Evolutionary conservation across 2,113 vertebrate genomes (phyloP).

Genomic region (Muntiacus reevesi): DNA sequence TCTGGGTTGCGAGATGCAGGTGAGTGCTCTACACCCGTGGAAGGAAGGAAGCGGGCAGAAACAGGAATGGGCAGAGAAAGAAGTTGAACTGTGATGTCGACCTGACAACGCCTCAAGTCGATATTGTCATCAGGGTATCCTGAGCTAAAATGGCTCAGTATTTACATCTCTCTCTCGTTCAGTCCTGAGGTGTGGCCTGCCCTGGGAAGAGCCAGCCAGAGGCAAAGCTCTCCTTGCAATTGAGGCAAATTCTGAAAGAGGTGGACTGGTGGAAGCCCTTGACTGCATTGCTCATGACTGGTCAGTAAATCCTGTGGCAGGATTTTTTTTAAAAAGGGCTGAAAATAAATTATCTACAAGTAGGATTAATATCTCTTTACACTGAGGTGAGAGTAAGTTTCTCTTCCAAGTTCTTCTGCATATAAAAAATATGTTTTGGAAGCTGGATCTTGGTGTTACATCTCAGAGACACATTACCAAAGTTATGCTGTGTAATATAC

Average conservation of each 20-base stretch:
- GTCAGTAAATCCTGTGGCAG: background rate
- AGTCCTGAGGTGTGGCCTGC: too few species aligned
- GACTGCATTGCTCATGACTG: background rate
- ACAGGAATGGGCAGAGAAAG: background rate
- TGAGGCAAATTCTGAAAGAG: background rate
- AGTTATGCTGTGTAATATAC: background rate
- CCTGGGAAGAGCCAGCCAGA: background rate
- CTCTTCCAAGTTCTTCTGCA: background rate
- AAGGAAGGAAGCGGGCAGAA: rapidly evolving
- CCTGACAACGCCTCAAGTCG: background rate
- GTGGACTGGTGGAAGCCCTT: background rate
- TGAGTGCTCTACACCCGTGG: background rate
- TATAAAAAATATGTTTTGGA: background rate
- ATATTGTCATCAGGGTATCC: background rate
- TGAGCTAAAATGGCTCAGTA: background rate
- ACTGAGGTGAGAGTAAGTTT: background rate
- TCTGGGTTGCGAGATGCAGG: background rate
- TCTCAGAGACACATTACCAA: background rate
- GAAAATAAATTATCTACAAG: background rate
- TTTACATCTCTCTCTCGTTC: background rate
- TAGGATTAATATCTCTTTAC: background rate
- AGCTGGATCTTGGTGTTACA: background rate
- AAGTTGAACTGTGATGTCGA: background rate
- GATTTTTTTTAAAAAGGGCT: background rate
- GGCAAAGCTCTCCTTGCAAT: background rate